Percentiles rank a stretch among this genome's conserved stretches.
phyloP scores from a whole-genome alignment of 2,888 invertebrate genomes.

The Gisinianus flammeolus region DNA sequence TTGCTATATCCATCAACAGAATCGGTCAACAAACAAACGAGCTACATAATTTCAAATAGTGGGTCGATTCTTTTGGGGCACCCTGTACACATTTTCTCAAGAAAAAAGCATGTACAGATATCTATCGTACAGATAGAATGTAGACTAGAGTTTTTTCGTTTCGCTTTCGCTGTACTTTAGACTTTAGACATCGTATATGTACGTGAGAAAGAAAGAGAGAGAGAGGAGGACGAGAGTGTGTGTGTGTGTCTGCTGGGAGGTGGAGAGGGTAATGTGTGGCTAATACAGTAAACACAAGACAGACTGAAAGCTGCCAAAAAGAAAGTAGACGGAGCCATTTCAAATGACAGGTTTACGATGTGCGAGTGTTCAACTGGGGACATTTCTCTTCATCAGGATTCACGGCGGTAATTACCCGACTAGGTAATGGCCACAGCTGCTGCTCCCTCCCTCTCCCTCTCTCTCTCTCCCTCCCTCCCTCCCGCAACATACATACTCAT shows the following conservation, averaged over 20 bases:
- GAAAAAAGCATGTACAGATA: too few relatives aligned
- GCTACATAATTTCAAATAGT: too few relatives aligned
- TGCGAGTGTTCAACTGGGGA: constrained; percentile 54
- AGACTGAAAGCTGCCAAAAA: constrained; percentile 42
- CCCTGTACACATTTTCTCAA: too few relatives aligned
- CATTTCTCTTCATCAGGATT: constrained; percentile 57
- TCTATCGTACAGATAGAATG: too few relatives aligned
- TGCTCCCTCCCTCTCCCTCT: constrained; percentile 10
- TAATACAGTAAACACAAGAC: constrained; percentile 19
- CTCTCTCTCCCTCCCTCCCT: too few relatives aligned
- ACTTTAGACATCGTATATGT: too few relatives aligned
- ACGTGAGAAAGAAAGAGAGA: not conserved
- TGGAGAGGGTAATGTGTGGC: not conserved
- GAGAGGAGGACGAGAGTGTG: not conserved
- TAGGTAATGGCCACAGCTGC: constrained; percentile 52
- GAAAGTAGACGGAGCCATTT: constrained; percentile 55
- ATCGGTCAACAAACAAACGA: too few relatives aligned
- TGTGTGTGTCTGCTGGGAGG: not conserved
- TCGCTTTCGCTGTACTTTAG: too few relatives aligned
- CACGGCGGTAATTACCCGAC: constrained; percentile 6
- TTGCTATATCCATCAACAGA: too few relatives aligned
- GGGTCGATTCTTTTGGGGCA: too few relatives aligned
- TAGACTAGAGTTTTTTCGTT: too few relatives aligned
- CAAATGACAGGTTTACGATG: constrained; percentile 57
- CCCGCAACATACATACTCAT: constrained; percentile 29